Conservation (phyloP, 2,888 invertebrate genomes). For the Rhingia campestris region DNA sequence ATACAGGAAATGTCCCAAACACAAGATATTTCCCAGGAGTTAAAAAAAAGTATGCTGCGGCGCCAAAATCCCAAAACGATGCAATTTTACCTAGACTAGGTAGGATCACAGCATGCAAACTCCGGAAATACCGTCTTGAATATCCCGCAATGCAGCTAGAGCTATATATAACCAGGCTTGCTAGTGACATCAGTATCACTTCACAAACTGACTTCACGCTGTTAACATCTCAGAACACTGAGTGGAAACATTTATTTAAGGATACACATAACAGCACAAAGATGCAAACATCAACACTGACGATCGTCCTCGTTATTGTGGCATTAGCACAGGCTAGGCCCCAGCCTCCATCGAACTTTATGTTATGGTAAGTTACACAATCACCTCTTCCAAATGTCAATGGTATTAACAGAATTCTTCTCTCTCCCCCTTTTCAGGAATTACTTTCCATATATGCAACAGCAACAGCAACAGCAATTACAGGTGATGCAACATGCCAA, state of each 20-base stretch:
- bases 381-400: background rate
- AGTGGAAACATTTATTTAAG: background rate
- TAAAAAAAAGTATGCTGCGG: conserved; percentile 1
- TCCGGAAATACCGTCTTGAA: conserved; percentile 42
- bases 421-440: conserved; percentile 40
- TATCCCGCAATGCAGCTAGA: background rate
- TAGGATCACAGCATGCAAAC: conserved; percentile 25
- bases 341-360: conserved; percentile 25
- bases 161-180: conserved; percentile 32
- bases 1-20: conserved; percentile 56
- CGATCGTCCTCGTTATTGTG: conserved; percentile 13
- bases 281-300: conserved; percentile 26
- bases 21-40: conserved; percentile 27
- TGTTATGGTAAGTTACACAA: conserved; percentile 57
- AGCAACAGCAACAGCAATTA: conserved; percentile 8
- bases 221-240: conserved; percentile 10
- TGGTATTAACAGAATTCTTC: conserved; percentile 22
- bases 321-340: conserved; percentile 30
- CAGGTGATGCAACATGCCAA: conserved; percentile 22
- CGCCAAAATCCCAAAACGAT: conserved; percentile 59
- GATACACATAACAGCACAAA: background rate
- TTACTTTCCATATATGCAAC: conserved; percentile 63
- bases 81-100: conserved; percentile 43
- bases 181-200: conserved; percentile 25
- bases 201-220: conserved; percentile 31